Evolutionary conservation across 2,797 vertebrate species (phyloP).

Genomic region (Pseudopleuronectes americanus): DNA sequence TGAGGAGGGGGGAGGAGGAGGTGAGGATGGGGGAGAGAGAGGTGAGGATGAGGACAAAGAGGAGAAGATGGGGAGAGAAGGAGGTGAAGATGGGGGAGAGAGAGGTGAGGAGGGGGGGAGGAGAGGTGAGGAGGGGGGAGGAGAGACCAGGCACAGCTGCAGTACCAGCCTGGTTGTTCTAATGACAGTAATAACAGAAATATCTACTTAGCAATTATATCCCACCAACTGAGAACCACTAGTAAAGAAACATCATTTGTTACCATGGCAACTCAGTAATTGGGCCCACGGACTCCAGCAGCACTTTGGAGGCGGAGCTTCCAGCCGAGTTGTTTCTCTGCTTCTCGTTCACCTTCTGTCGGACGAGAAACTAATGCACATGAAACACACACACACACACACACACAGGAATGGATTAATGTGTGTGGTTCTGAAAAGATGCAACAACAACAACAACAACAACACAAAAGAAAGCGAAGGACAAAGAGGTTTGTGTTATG

Average conservation of each 20-base stretch:
- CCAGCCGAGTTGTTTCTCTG: slow-evolving; percentile 32
- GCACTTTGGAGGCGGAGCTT: slow-evolving; percentile 27
- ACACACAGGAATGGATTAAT: neutral
- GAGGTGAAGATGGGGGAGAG: too few species aligned
- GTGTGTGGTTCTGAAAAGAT: too few species aligned
- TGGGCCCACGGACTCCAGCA: slow-evolving; percentile 21
- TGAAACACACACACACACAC: slow-evolving; percentile 9
- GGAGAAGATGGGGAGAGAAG: too few species aligned
- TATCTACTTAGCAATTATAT: neutral
- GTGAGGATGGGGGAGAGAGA: too few species aligned
- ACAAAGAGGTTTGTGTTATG: too few species aligned
- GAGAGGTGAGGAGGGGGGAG: too few species aligned
- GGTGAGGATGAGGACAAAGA: too few species aligned
- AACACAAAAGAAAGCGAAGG: too few species aligned
- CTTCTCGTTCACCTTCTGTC: slow-evolving; percentile 32
- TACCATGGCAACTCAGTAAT: slow-evolving; percentile 32
- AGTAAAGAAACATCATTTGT: slow-evolving; percentile 29
- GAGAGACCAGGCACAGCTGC: neutral
- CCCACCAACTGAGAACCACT: neutral
- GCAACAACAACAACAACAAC: too few species aligned
- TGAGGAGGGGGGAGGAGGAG: too few species aligned
- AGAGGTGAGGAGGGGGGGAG: too few species aligned
- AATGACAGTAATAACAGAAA: neutral
- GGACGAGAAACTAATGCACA: neutral
- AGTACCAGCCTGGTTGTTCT: neutral